These are phyloP conservation scores for Hestina assimilis DNA, from an alignment of 1,140 invertebrate species.

Conservation along the genomic window DNA sequence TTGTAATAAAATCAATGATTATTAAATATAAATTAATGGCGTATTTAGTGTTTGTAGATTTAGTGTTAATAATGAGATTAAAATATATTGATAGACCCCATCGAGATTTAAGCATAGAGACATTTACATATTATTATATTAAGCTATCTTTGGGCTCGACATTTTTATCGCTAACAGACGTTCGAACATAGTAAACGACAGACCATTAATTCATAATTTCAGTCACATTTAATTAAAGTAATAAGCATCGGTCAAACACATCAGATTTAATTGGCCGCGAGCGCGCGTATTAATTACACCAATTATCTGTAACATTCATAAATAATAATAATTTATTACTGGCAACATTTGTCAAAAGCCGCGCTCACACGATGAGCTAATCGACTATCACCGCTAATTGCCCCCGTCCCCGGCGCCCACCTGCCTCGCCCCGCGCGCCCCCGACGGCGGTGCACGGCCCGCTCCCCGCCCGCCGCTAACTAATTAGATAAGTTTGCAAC, in stretches of 20 bases:
- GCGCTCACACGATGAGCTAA: constrained; percentile 76
- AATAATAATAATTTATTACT: constrained; percentile 74
- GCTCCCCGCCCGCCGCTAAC: constrained; percentile 49
- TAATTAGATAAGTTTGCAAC: constrained; percentile 78
- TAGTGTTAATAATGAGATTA: constrained; percentile 4
- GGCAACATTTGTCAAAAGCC: constrained; percentile 76
- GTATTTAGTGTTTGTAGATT: constrained; percentile 16
- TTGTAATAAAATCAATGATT: constrained; percentile 13
- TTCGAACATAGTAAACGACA: constrained; percentile 14
- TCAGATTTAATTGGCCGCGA: constrained; percentile 47
- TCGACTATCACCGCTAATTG: constrained; percentile 78
- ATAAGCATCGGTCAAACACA: constrained; percentile 43
- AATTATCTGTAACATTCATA: constrained; percentile 69
- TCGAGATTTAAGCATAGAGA: constrained; percentile 1
- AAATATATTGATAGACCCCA: neutral
- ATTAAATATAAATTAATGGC: constrained; percentile 1
- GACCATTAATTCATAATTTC: constrained; percentile 23
- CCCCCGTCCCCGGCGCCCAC: constrained; percentile 43
- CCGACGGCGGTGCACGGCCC: constrained; percentile 13
- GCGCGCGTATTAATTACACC: constrained; percentile 57
- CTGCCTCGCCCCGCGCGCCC: constrained; percentile 25
- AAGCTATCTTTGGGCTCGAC: neutral
- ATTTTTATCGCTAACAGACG: neutral
- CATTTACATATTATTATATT: too few relatives aligned
- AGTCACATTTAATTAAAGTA: constrained; percentile 44